Percentiles rank a stretch among this genome's conserved stretches.
phyloP scores from a whole-genome alignment of 2,888 invertebrate genomes.

The Cantharis nigra region DNA sequence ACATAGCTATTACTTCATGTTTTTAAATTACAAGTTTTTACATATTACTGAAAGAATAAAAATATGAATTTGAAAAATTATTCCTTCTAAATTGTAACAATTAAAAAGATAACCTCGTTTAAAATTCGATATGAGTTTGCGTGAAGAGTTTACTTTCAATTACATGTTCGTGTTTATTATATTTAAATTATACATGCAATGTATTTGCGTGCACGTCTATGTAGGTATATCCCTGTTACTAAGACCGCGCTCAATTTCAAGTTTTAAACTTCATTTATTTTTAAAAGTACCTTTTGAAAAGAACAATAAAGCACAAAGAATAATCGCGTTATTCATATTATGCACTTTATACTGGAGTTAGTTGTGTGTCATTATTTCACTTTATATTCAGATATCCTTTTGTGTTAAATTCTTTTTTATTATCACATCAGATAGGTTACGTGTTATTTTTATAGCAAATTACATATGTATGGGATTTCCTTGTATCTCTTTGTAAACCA shows the following conservation, averaged over 20 bases:
- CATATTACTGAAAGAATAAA: background rate
- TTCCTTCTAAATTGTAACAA: background rate
- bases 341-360: background rate
- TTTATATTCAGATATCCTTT: background rate
- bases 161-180: background rate
- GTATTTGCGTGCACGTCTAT: background rate
- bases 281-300: background rate
- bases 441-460: background rate
- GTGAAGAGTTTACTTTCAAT: background rate
- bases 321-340: background rate
- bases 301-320: conserved; percentile 4
- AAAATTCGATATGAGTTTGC: background rate
- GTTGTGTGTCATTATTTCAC: background rate
- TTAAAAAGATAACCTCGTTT: conserved; percentile 1
- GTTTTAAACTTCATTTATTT: conserved; percentile 1
- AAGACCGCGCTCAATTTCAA: background rate
- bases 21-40: too few species aligned
- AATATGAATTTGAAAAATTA: background rate
- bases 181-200: background rate
- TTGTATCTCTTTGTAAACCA: background rate
- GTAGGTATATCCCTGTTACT: background rate
- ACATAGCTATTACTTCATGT: too few species aligned
- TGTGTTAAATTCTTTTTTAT: background rate
- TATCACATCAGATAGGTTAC: background rate
- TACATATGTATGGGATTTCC: background rate